Evolutionary conservation across 2,797 vertebrate species (phyloP).

Genomic region (Sphaeramia orbicularis): DNA sequence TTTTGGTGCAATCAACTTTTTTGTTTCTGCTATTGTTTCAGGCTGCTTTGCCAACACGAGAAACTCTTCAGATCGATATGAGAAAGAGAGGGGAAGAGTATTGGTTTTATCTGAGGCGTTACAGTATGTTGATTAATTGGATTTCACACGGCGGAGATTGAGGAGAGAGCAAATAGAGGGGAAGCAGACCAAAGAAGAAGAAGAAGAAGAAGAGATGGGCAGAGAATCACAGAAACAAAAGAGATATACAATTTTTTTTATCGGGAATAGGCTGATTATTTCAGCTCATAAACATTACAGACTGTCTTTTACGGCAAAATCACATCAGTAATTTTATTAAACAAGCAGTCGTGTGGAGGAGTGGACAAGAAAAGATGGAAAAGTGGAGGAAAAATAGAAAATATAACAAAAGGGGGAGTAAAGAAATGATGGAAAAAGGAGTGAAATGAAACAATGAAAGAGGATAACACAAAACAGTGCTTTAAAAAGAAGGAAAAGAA

Average conservation of each 20-base stretch:
- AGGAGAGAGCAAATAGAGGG: conserved; percentile 42
- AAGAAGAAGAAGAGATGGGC: conserved; percentile 17
- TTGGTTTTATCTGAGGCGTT: conserved; percentile 66
- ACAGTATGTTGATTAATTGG: conserved; percentile 70
- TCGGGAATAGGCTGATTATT: background rate
- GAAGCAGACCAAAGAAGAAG: conserved; percentile 40
- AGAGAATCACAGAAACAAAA: conserved; percentile 7
- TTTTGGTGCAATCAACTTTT: conserved; percentile 51
- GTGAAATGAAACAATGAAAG: background rate
- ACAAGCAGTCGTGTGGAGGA: background rate
- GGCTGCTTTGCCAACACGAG: conserved; percentile 40
- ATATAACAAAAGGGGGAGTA: background rate
- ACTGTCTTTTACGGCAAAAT: background rate
- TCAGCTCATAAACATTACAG: too few relatives aligned
- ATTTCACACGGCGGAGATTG: conserved; percentile 64
- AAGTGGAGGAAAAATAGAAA: background rate
- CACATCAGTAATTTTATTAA: background rate
- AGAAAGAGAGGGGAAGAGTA: conserved; percentile 48
- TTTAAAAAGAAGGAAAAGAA: too few relatives aligned
- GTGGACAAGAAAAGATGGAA: background rate
- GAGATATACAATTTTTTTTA: background rate
- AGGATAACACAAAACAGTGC: background rate
- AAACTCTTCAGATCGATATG: conserved; percentile 58
- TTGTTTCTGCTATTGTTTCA: conserved; percentile 55
- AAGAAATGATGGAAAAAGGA: background rate